Base-by-base conservation (phyloP, 37 sponge, comb jelly and placozoan genomes). In the Amphimedon queenslandica region DNA sequence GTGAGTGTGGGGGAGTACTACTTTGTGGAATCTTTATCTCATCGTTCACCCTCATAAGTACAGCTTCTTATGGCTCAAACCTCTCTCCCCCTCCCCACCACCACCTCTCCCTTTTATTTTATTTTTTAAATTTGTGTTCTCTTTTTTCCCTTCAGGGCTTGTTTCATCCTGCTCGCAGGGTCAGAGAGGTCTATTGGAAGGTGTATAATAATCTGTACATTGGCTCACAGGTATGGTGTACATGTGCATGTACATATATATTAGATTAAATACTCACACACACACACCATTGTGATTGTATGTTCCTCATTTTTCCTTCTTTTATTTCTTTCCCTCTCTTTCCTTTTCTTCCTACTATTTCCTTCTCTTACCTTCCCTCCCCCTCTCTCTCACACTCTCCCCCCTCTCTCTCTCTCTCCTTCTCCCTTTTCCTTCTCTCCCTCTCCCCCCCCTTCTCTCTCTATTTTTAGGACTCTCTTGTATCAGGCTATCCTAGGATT, bases 131-230 rank as follows among this genome's bases (percentile, higher is more conserved):
- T 47, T 18, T 47, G 53, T 47, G 8, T 13, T 47, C 53, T 47
- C 8, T 47, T 13, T 63, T 31, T 70, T 32, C 68, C 65, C 21
- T 20, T 72, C n/a, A 94, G 88, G 98, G 98, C 0, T 74, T 97
- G 51, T 94, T 97, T 55, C 98, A 97, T 73, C 98, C 98, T 27
- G 98, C 98, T 18, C 65, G 98, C 18, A 93, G 86, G 55, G 92
- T 97, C 25, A 43, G 98, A 20, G 94, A 94, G 58, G 98, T 90
- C 2, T 97, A 94, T 73, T 97, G 98, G 98, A 90, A 91, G 58
- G 84, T 94, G 6, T 97, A 97, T 80, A 97, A 97, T 66, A 81
- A 72, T 36, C 80, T 97, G 16, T 97, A 97, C 79, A 97, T 97
- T 63, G 89, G 94, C 11, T 88, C 94, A 21, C 98, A 94, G 82